These are phyloP conservation scores for Propithecus deckenii DNA, from an alignment of 2,797 vertebrate genomes.

Conservation along the genomic window DNA sequence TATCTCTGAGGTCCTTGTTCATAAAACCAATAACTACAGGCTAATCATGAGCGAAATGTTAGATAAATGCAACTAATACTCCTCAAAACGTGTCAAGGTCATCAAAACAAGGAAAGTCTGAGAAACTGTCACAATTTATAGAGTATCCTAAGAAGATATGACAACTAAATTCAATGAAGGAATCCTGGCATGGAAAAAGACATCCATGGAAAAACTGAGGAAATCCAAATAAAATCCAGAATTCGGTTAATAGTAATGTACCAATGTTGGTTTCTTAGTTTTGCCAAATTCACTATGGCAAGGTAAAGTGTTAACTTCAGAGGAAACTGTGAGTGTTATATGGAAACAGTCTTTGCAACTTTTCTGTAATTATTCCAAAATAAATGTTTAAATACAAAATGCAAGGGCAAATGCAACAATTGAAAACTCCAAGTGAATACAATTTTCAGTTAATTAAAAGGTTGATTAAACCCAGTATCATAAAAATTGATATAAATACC, in stretches of 20 bases:
- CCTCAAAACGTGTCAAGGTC: background rate
- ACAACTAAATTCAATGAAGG: background rate
- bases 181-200: background rate
- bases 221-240: background rate
- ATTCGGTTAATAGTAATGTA: background rate
- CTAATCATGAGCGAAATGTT: background rate
- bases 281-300: background rate
- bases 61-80: background rate
- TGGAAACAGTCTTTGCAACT: background rate
- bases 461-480: background rate
- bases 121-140: background rate
- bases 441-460: conserved; percentile 26
- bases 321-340: background rate
- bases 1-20: background rate
- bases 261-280: background rate
- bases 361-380: conserved; percentile 15
- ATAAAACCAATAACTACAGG: background rate
- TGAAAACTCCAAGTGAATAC: background rate
- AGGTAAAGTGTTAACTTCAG: background rate
- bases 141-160: background rate
- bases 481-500: conserved; percentile 28
- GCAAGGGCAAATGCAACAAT: background rate
- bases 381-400: background rate
- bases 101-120: background rate
- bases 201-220: background rate